phyloP scores from a whole-genome alignment of 2,113 vertebrate genomes.

The Oreocharis arfaki region DNA sequence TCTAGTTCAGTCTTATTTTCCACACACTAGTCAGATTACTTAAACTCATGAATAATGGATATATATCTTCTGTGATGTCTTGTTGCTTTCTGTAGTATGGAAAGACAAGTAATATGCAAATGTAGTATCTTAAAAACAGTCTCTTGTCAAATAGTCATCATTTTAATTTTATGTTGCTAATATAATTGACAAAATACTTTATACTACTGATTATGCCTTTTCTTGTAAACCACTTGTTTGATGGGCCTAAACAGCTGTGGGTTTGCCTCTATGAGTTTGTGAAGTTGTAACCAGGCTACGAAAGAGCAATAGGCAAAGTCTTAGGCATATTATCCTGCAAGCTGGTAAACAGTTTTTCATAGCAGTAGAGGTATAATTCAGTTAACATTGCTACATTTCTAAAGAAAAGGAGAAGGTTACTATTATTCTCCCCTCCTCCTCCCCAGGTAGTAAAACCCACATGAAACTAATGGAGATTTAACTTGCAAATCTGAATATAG shows the following conservation, averaged over 20 bases:
- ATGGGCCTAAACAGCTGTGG: slow-evolving; percentile 64
- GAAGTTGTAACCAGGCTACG: slow-evolving; percentile 37
- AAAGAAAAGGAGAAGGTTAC: neutral
- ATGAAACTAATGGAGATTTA: neutral
- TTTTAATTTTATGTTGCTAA: slow-evolving; percentile 65
- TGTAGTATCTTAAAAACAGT: slow-evolving; percentile 35
- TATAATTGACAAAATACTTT: slow-evolving; percentile 70
- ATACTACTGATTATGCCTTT: slow-evolving; percentile 62
- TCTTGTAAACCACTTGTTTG: slow-evolving; percentile 64
- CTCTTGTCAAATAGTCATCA: slow-evolving; percentile 49
- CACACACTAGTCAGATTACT: slow-evolving; percentile 25
- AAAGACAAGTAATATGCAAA: slow-evolving; percentile 54
- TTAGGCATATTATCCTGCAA: neutral
- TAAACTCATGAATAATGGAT: slow-evolving; percentile 72
- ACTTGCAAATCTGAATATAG: neutral
- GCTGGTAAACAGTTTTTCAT: slow-evolving; percentile 34
- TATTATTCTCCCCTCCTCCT: neutral
- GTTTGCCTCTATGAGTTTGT: slow-evolving; percentile 57
- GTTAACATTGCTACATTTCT: neutral
- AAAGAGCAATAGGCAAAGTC: slow-evolving; percentile 31
- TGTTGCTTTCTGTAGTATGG: neutral
- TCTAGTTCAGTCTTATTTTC: neutral
- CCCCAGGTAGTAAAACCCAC: neutral
- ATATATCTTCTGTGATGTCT: slow-evolving; percentile 37
- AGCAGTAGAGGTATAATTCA: slow-evolving; percentile 10